Evolutionary conservation across 1,140 invertebrate species (phyloP), one percentile per base, ranked within the genome.

Genomic region (Philotrypesis tridentata): DNA sequence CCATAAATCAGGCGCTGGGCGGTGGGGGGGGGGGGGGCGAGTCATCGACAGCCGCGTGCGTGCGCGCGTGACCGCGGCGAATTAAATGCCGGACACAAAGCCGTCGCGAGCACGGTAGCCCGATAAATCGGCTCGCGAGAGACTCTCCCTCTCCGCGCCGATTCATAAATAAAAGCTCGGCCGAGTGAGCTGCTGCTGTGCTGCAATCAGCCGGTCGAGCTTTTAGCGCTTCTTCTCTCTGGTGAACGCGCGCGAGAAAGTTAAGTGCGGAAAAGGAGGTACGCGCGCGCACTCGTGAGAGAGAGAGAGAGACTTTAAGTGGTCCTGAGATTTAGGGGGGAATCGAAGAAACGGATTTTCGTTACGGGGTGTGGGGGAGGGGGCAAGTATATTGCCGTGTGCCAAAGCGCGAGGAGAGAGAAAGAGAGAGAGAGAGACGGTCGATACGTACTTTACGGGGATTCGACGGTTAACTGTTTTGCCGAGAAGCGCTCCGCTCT

Each of bases 61-160:
- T n/a, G 33, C 70, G 40, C 70, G 70, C 70, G 40, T 27, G 25
- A 72, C 37, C 70, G 74, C 33, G 73, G 48, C 74, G 67, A 77
- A 77, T 77, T 77, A 77, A 77, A 77, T 77, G 9, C 43, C 61
- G 33, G 2, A 23, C 70, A 27, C 70, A 27, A 72, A 43, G 70
- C 37, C 23, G 23, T 70, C 31, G 31, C 67, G 67, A 29, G 5
- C 27, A 65, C 8, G 8, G 9, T 9, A 37, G 31, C 67, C 7
- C 70, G 70, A 67, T 75, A 75, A 75, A 75, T 75, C 21, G 73
- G 31, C 67, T n/a, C n/a, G n/a, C n/a, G n/a, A n/a, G n/a, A 14
- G 0, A 8, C 23, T 23, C n/a, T 25, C n/a, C n/a, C n/a, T n/a
- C n/a, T n/a, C n/a, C 61, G 9, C 23, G 25, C 12, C 73, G 73